phyloP scores from a whole-genome alignment of 2,888 invertebrate genomes.

The Cheilosia vulpina region DNA sequence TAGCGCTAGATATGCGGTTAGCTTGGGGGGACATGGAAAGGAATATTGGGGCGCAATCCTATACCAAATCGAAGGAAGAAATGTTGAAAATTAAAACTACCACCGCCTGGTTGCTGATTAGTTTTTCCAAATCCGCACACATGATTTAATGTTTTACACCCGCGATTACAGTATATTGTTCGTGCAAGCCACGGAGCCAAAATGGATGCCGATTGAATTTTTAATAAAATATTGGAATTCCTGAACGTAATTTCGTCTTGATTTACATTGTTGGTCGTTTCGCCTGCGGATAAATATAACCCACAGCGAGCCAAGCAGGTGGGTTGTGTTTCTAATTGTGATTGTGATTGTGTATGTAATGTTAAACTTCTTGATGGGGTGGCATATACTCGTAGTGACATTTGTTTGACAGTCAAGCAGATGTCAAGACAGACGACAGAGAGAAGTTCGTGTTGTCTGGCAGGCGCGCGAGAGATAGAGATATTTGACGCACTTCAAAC shows the following conservation, averaged over 20 bases:
- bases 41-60: background rate
- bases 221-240: slow-evolving; percentile 38
- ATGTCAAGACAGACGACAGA: too few species aligned
- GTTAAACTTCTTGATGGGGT: background rate
- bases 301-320: background rate
- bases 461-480: background rate
- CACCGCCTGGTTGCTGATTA: background rate
- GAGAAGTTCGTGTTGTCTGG: slow-evolving; percentile 1
- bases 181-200: slow-evolving; percentile 1
- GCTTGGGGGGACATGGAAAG: background rate
- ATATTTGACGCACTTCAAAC: slow-evolving; percentile 22
- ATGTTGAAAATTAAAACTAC: slow-evolving; percentile 9
- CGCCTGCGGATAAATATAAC: slow-evolving; percentile 20
- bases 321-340: background rate
- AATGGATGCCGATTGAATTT: slow-evolving; percentile 30
- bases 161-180: background rate
- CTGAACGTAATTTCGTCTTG: slow-evolving; percentile 30
- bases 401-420: slow-evolving; percentile 10
- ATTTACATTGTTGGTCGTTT: slow-evolving; percentile 20
- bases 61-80: background rate
- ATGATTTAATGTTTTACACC: slow-evolving; percentile 29
- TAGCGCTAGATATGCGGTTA: slow-evolving; percentile 7
- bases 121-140: background rate
- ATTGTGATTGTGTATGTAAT: background rate
- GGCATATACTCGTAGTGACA: background rate